Evolutionary conservation across 2,888 invertebrate genomes (phyloP).

Genomic region (Hesperia comma): DNA sequence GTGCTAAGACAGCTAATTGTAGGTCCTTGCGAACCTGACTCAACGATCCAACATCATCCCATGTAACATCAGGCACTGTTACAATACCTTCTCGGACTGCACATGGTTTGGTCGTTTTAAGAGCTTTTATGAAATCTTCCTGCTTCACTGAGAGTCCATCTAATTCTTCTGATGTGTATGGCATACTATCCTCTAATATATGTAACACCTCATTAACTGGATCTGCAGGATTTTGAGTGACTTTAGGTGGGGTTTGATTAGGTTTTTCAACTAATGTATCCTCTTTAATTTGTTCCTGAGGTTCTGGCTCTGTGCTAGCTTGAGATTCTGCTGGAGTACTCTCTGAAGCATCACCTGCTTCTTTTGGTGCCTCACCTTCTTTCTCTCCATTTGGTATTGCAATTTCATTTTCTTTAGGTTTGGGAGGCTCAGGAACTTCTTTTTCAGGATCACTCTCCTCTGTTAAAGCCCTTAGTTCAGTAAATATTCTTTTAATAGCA

Average conservation of each 20-base stretch:
- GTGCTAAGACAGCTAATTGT: slow-evolving; percentile 95
- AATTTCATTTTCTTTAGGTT: slow-evolving; percentile 53
- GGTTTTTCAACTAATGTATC: slow-evolving; percentile 41
- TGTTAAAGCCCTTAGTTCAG: slow-evolving; percentile 56
- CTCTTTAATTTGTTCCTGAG: slow-evolving; percentile 47
- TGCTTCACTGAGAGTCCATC: slow-evolving; percentile 87
- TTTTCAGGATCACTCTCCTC: slow-evolving; percentile 38
- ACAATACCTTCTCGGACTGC: slow-evolving; percentile 98
- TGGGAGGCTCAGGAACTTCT: slow-evolving; percentile 47
- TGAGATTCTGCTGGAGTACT: slow-evolving; percentile 36
- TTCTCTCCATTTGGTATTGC: slow-evolving; percentile 73
- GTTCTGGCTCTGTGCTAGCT: slow-evolving; percentile 37
- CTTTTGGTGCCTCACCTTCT: slow-evolving; percentile 52
- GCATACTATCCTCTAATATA: slow-evolving; percentile 87
- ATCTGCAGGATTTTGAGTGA: slow-evolving; percentile 48
- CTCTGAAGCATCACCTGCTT: slow-evolving; percentile 46
- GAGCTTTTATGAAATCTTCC: slow-evolving; percentile 90
- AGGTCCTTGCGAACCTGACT: slow-evolving; percentile 94
- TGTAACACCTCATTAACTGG: slow-evolving; percentile 82
- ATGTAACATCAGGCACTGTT: slow-evolving; percentile 98
- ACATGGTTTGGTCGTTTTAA: slow-evolving; percentile 94
- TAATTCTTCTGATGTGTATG: slow-evolving; percentile 86
- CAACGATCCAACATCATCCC: slow-evolving; percentile 98
- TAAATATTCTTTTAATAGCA: slow-evolving; percentile 88
- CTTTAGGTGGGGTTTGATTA: slow-evolving; percentile 41